phyloP scores from a whole-genome alignment of 92 coral and sea anemone species.

The Siderastrea siderea region DNA sequence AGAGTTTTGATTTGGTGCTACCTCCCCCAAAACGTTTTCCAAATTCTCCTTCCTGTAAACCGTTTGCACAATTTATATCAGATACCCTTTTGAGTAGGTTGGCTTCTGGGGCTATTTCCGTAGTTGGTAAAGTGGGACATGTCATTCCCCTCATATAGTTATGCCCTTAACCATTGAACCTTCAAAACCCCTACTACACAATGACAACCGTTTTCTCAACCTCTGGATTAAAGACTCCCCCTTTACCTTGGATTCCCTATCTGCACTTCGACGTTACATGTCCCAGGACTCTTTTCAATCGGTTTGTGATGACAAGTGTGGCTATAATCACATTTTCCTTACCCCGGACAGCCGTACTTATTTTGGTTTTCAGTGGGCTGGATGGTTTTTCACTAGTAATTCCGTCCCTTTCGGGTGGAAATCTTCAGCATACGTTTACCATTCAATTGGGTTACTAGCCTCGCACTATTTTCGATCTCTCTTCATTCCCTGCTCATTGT shows the following conservation, averaged over 20 bases:
- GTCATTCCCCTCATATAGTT: slow-evolving; percentile 35
- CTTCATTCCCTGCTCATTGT: slow-evolving; percentile 43
- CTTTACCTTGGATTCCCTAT: slow-evolving; percentile 8
- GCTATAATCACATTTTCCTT: slow-evolving; percentile 49
- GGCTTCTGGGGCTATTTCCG: slow-evolving; percentile 35
- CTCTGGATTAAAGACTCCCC: slow-evolving; percentile 29
- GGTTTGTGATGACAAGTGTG: slow-evolving; percentile 41
- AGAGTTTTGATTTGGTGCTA: slow-evolving; percentile 1
- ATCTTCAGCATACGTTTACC: no score
- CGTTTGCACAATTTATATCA: slow-evolving; percentile 21
- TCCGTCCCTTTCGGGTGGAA: no score
- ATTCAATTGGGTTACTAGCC: no score
- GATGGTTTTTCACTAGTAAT: no score
- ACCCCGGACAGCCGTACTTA: slow-evolving; percentile 35
- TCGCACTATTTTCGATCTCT: slow-evolving; percentile 53
- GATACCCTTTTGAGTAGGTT: slow-evolving; percentile 17
- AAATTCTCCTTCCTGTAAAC: slow-evolving; percentile 35
- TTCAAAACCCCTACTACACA: slow-evolving; percentile 35
- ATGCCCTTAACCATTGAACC: slow-evolving; percentile 35
- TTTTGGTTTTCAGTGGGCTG: slow-evolving; percentile 70
- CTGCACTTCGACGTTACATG: slow-evolving; percentile 20
- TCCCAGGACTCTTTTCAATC: slow-evolving; percentile 15
- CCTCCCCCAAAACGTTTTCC: slow-evolving; percentile 26
- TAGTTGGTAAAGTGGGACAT: slow-evolving; percentile 23
- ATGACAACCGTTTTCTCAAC: slow-evolving; percentile 17